These are phyloP conservation scores for Champsocephalus esox DNA, from an alignment of 2,797 vertebrate species.

Conservation along the genomic window DNA sequence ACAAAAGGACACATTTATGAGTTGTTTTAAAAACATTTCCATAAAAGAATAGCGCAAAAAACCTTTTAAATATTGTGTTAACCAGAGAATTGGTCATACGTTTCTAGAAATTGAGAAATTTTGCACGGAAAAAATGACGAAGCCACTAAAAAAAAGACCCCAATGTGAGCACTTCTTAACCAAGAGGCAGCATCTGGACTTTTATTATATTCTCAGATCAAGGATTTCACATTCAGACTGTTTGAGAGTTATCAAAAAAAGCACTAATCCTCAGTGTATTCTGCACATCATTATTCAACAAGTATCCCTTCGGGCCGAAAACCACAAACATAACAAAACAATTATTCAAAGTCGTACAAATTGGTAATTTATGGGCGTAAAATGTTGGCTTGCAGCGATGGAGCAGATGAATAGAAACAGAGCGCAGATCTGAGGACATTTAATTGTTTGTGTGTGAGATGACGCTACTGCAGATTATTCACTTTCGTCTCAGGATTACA, in stretches of 20 bases:
- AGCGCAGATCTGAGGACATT: conserved; percentile 38
- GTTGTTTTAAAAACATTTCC: too few species aligned
- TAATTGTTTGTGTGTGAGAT: conserved; percentile 47
- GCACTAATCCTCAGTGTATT: background rate
- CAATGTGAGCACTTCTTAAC: too few species aligned
- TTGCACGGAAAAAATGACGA: too few species aligned
- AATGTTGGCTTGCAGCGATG: conserved; percentile 45
- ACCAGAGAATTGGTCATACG: too few species aligned
- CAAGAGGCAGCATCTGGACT: too few species aligned
- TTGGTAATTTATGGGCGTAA: conserved; percentile 41
- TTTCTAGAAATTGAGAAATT: too few species aligned
- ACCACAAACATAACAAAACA: conserved; percentile 22
- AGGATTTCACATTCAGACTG: background rate
- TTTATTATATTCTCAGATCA: background rate
- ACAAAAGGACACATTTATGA: too few species aligned
- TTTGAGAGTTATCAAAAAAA: conserved; percentile 1
- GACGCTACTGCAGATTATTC: conserved; percentile 68
- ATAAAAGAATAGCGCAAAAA: too few species aligned
- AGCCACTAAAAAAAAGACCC: too few species aligned
- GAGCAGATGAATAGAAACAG: conserved; percentile 43
- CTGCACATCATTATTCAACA: background rate
- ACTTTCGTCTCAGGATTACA: conserved; percentile 70
- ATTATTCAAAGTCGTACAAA: conserved; percentile 20
- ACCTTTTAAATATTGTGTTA: too few species aligned
- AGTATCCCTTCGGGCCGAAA: conserved; percentile 27